Evolutionary conservation across 2,888 invertebrate genomes (phyloP), one percentile per base, ranked within the genome.

Genomic region (Drosophila merina): DNA sequence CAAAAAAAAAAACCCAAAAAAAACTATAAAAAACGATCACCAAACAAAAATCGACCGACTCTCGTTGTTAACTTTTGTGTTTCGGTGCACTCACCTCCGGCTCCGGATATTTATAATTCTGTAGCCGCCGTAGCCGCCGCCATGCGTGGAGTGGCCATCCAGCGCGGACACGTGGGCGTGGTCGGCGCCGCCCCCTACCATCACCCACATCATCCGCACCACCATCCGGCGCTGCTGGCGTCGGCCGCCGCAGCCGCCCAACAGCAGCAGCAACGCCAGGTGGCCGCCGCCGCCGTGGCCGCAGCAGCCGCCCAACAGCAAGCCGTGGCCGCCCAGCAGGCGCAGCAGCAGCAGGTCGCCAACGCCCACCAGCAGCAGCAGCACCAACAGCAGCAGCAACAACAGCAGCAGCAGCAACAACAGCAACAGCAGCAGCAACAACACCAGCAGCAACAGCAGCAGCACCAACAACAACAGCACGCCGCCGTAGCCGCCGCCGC

Each of bases 81-180:
- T 86, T 72, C 62, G 69, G 62, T 71, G 38, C 40, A 40, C 40
- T 48, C 44, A 48, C 48, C 47, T 49, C 44, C 70, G 67, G 74
- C 69, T 73, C 70, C 76, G 45, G 42, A 77, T 74, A 74, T 44
- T 10, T 44, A 25, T 44, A 48, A 63, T 63, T 40, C 60, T 48
- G 60, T 77, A 88, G 89, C 89, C 74, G 87, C 89, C 77, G 88
- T 90, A 72, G 86, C 88, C 71, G 93, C 96, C 90, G 95, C 96
- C 84, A 93, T 97, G 89, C 94, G 96, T 91, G 97, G 96, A 87
- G 96, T 96, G 86, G 96, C 96, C 77, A 95, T 97, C 88, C 96
- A 96, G 90, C 94, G 96, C 88, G 96, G 91, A 78, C 90, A 88
- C 64, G 81, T 90, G 78, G 96, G 88, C 93, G 96, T 91, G 94